Base-by-base conservation (phyloP, 1,140 invertebrate species). In the Calephelis virginiensis region DNA sequence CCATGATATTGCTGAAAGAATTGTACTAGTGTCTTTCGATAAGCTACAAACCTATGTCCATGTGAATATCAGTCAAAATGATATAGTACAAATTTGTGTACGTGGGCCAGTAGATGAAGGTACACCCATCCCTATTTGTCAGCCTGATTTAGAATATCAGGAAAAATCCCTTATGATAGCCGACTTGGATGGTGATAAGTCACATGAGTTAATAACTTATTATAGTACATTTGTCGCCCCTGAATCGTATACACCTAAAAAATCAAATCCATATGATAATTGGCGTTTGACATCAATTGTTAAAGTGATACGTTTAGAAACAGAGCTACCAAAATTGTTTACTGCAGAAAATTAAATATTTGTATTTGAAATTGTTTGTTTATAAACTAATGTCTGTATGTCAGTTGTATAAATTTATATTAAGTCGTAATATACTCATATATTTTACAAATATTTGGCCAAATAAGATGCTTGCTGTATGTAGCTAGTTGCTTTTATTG, bases 11-110 rank as follows among this genome's bases (percentile, higher is more conserved):
- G 94, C 93, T 0, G 95, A 96, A 81, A 92, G 93, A 47, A 94
- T 96, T n/a, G 92, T 95, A 1, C 89, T 96, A n/a, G 93, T 96
- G 14, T 93, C 94, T 9, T 95, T 96, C 78, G 95, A 95, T 82
- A 93, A 94, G 61, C 93, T 94, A 12, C 93, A 95, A 71, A 93
- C 94, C 6, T 93, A 94, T 72, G 93, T 94, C 8, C 75, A 72
- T 72, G 94, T 95, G 53, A 96, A 96, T 81, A 93, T 94, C 2
- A 96, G 94, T 81, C 94, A 95, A 77, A 95, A 92, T 48, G 93
- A 95, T 71, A 93, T 96, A 28, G 88, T 93, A 5, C 95, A 96
- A 75, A 92, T 96, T 56, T 97, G 96, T 86, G 87, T 86, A 0
- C 81, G 84, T 14, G 92, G 92, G 37, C 72, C 77, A 5, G 73